Percentiles rank a stretch among this genome's conserved stretches.
Conservation (phyloP, 2,797 vertebrate species). For the Pseudochromis fuscus region DNA sequence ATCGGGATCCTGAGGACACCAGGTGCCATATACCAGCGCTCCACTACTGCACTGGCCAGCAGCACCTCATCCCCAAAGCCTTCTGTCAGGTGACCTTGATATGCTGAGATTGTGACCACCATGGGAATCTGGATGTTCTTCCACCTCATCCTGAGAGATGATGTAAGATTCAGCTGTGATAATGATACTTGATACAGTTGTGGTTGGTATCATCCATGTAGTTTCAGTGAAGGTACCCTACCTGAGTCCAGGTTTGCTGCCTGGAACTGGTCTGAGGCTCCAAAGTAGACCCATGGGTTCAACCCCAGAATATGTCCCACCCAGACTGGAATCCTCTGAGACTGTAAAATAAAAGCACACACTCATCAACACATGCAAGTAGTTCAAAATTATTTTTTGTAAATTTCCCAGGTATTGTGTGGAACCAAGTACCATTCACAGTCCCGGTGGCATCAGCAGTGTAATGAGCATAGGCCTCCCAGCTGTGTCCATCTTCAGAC, state of each 20-base stretch:
- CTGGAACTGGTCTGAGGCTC: constrained; percentile 82
- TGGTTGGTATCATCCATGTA: background rate
- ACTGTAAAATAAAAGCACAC: constrained; percentile 58
- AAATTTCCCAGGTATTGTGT: background rate
- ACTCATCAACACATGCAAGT: background rate
- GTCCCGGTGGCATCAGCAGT: constrained; percentile 56
- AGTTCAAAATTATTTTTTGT: background rate
- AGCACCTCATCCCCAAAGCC: constrained; percentile 61
- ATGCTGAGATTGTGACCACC: constrained; percentile 74
- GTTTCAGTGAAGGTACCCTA: constrained; percentile 7
- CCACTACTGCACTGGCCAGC: constrained; percentile 64
- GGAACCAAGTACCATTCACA: constrained; percentile 68
- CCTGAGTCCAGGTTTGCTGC: constrained; percentile 80
- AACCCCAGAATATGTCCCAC: constrained; percentile 81
- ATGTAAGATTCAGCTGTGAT: constrained; percentile 1
- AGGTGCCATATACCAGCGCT: constrained; percentile 81
- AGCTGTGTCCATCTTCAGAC: constrained; percentile 75
- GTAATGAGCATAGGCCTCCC: constrained; percentile 82
- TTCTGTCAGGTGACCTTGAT: constrained; percentile 65
- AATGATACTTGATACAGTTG: fast-evolving
- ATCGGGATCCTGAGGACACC: constrained; percentile 75
- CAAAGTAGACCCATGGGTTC: constrained; percentile 85
- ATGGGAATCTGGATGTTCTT: constrained; percentile 71
- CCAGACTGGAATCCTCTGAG: constrained; percentile 74
- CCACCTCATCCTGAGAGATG: constrained; percentile 74